A percentile compares a stretch with the other conserved stretches of the same genome.
These are phyloP conservation scores for Oscarella lobularis DNA, from an alignment of 37 sponge, comb jelly and placozoan genomes.

Conservation along the genomic window DNA sequence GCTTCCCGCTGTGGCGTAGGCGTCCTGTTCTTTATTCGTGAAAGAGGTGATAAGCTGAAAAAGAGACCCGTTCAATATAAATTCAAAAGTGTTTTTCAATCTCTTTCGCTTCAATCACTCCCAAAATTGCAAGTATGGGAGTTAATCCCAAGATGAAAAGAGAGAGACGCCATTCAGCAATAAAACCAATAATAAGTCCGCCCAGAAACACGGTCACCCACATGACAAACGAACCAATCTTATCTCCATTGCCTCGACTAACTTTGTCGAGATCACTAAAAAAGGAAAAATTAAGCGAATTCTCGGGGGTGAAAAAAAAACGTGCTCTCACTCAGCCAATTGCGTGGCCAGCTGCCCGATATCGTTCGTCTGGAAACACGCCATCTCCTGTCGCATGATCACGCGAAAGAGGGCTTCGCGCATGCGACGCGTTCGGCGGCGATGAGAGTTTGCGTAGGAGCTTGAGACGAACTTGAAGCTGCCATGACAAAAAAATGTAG, in stretches of 20 bases:
- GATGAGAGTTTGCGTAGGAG: too few species aligned
- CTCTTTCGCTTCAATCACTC: conserved; percentile 43
- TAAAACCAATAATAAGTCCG: conserved; percentile 65
- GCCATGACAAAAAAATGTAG: too few species aligned
- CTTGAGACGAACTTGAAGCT: too few species aligned
- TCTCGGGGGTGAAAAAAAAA: too few species aligned
- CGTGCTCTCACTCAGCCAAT: too few species aligned
- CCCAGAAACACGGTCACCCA: conserved; percentile 52
- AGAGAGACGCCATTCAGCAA: conserved; percentile 69
- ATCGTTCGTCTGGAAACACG: too few species aligned
- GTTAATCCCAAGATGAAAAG: conserved; percentile 51
- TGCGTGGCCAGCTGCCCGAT: too few species aligned
- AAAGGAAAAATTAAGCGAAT: too few species aligned
- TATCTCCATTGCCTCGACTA: conserved; percentile 86
- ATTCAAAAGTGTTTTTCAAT: not conserved
- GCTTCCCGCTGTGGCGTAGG: conserved; percentile 81
- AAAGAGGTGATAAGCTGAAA: conserved; percentile 37
- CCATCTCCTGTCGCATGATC: too few species aligned
- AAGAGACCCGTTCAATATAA: not conserved
- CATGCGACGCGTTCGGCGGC: too few species aligned
- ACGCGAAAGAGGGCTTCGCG: too few species aligned
- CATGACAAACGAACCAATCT: conserved; percentile 44
- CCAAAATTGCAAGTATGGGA: conserved; percentile 37
- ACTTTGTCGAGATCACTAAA: conserved; percentile 83
- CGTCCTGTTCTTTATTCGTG: conserved; percentile 56